Conservation (phyloP, 2,888 invertebrate species). For the Platerodrilus igneus region DNA sequence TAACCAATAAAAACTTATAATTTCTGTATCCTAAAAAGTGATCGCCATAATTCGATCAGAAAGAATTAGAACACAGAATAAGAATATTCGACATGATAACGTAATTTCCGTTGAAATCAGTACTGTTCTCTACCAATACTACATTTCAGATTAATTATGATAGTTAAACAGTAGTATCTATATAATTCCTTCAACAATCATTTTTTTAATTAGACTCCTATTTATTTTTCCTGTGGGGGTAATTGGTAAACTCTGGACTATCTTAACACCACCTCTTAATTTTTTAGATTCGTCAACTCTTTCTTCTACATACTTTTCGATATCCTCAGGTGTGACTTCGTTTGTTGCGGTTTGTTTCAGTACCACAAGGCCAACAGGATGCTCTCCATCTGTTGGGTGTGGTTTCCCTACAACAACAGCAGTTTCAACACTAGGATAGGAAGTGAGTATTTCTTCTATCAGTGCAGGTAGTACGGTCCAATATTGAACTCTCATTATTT, state of each 20-base stretch:
- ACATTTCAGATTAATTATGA: too few species aligned
- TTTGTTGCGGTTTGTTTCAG: slow-evolving; percentile 19
- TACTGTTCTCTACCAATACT: too few species aligned
- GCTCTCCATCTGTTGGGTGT: slow-evolving; percentile 39
- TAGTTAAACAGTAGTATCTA: too few species aligned
- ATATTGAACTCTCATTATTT: slow-evolving; percentile 51
- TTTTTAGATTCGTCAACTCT: slow-evolving; percentile 27
- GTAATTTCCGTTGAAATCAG: too few species aligned
- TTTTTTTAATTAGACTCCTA: slow-evolving; percentile 8
- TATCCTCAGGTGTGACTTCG: slow-evolving; percentile 6
- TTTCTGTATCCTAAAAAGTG: too few species aligned
- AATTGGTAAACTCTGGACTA: slow-evolving; percentile 23
- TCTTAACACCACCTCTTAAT: slow-evolving; percentile 26
- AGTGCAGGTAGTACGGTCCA: slow-evolving; percentile 48
- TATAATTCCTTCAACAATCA: slow-evolving; percentile 8
- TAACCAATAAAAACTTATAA: too few species aligned
- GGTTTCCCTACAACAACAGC: slow-evolving; percentile 39
- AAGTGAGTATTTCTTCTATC: slow-evolving; percentile 35
- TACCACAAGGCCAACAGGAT: slow-evolving; percentile 37
- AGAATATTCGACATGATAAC: too few species aligned
- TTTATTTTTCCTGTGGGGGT: slow-evolving; percentile 25
- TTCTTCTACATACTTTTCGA: slow-evolving; percentile 24
- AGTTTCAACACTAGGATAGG: slow-evolving; percentile 37
- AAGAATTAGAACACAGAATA: too few species aligned
- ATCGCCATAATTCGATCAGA: too few species aligned